Evolutionary conservation across 2,888 invertebrate species (phyloP).

Genomic region (Scrobipalpa costella): DNA sequence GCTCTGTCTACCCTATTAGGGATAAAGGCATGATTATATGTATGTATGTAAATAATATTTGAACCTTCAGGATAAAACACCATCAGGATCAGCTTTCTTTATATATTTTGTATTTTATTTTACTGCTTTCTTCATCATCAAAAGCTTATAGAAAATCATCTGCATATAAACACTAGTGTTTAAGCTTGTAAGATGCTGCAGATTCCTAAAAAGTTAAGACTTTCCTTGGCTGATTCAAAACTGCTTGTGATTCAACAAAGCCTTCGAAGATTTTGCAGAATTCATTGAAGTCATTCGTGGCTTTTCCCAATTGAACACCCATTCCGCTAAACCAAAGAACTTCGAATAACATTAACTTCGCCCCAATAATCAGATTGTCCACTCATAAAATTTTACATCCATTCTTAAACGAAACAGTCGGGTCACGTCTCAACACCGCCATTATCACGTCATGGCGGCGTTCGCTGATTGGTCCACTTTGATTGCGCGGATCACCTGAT

Average conservation of each 20-base stretch:
- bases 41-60: too few species aligned
- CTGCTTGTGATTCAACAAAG: background rate
- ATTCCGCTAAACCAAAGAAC: constrained; percentile 14
- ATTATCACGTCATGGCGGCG: constrained; percentile 44
- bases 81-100: too few species aligned
- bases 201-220: background rate
- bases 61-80: too few species aligned
- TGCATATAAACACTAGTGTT: too few species aligned
- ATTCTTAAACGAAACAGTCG: constrained; percentile 13
- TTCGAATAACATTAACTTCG: constrained; percentile 20
- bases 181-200: too few species aligned
- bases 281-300: background rate
- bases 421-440: constrained; percentile 29
- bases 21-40: too few species aligned
- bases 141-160: too few species aligned
- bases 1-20: too few species aligned
- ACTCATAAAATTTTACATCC: constrained; percentile 24
- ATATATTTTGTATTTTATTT: too few species aligned
- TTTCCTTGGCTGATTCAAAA: background rate
- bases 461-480: constrained; percentile 28
- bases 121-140: too few species aligned
- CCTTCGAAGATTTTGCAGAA: background rate
- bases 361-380: constrained; percentile 19
- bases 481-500: constrained; percentile 36
- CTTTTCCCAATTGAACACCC: background rate